Evolutionary conservation across 2,113 vertebrate genomes (phyloP).

Genomic region (Catharus bicknelli): DNA sequence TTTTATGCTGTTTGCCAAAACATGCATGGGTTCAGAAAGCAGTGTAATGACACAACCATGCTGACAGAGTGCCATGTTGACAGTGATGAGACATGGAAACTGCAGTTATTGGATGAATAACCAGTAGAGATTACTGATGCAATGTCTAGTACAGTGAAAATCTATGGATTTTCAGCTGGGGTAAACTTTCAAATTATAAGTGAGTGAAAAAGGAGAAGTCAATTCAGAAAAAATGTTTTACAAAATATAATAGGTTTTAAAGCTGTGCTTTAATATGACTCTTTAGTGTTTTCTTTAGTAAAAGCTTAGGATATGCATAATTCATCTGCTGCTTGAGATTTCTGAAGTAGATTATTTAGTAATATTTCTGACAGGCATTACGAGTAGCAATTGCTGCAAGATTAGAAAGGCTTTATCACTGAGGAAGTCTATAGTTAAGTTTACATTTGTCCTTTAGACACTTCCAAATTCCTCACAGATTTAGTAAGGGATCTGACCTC

Average conservation of each 20-base stretch:
- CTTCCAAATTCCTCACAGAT: background rate
- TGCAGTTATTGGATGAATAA: background rate
- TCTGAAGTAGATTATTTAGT: background rate
- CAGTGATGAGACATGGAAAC: background rate
- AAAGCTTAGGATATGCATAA: background rate
- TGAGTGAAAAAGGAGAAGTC: background rate
- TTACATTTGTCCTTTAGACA: background rate
- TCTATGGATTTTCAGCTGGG: background rate
- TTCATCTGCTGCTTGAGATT: background rate
- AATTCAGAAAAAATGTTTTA: background rate
- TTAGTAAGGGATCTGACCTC: background rate
- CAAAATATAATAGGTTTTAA: background rate
- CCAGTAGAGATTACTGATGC: background rate
- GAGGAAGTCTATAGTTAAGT: background rate
- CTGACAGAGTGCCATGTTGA: background rate
- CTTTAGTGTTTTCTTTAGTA: background rate
- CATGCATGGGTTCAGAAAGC: background rate
- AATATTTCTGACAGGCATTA: background rate
- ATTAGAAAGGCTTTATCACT: background rate
- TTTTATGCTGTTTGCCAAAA: background rate
- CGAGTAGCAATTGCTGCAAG: background rate
- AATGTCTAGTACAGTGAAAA: background rate
- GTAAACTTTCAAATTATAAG: background rate
- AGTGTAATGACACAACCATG: rapidly evolving
- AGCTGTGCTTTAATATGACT: background rate